Evolutionary conservation across 2,797 vertebrate species (phyloP).

Genomic region (Hoplostethus atlanticus): DNA sequence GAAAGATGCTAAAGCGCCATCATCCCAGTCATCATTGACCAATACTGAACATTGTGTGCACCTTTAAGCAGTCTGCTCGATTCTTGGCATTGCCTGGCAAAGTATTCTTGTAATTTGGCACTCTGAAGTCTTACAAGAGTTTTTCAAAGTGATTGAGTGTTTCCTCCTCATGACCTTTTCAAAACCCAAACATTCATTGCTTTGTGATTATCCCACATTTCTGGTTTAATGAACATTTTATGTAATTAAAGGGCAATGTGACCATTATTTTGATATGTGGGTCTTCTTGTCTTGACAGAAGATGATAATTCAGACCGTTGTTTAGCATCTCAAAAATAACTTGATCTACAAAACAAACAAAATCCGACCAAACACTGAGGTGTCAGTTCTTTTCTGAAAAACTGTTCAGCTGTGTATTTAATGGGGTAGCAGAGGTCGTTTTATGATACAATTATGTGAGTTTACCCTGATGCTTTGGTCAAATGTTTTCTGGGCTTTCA

Average conservation of each 20-base stretch:
- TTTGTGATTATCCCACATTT: not conserved
- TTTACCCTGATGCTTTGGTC: too few species aligned
- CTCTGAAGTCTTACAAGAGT: slow-evolving; percentile 7
- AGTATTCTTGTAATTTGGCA: too few species aligned
- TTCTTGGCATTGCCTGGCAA: too few species aligned
- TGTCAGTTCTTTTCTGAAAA: too few species aligned
- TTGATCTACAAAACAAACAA: not conserved
- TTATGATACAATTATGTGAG: too few species aligned
- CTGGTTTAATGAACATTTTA: not conserved
- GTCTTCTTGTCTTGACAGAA: not conserved
- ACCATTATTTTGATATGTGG: not conserved
- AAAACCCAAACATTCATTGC: not conserved
- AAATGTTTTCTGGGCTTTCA: not conserved
- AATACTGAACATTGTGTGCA: too few species aligned
- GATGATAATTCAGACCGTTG: not conserved
- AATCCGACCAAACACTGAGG: not conserved
- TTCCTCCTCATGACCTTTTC: slow-evolving; percentile 22
- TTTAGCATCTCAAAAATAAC: not conserved
- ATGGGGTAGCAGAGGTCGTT: not conserved
- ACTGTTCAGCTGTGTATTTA: not conserved
- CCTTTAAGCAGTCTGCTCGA: too few species aligned
- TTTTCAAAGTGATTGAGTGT: slow-evolving; percentile 5
- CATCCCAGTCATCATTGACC: too few species aligned
- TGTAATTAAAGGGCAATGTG: not conserved
- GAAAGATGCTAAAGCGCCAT: not conserved